Evolutionary conservation across 1,140 invertebrate species (phyloP), one percentile per base, ranked within the genome.

Genomic region (Kradibia gibbosae): DNA sequence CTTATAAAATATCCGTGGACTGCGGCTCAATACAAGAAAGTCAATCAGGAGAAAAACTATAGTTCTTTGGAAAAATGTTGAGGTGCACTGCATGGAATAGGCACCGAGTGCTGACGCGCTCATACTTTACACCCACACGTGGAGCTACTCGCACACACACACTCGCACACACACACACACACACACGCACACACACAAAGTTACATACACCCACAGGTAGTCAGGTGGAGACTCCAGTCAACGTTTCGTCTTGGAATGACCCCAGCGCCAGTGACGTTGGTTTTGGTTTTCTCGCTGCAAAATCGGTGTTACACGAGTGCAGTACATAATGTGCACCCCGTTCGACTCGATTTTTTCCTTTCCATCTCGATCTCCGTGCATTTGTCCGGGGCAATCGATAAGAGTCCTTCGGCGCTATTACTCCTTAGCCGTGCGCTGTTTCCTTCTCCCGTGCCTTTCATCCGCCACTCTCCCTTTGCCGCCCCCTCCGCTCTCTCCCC

Each of bases 351-450:
- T 28, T 76, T 13, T 62, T 65, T 62, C 48, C 53, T 62, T 4
- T 48, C 53, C 2, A 45, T 31, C 15, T 39, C 28, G 25, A 39
- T 57, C n/a, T n/a, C 31, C 11, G 13, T 53, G 62, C 42, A 78
- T 67, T 74, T 74, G 72, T 57, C 34, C 22, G 31, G 25, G 31
- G 53, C 22, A 53, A 73, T 74, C 53, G 34, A 57, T 74, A 48
- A 60, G 25, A 60, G 3, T 10, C 57, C 25, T 60, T 2, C 0
- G 11, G 57, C 57, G 53, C 22, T 11, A 31, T 53, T 71, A 45
- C 25, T 45, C 25, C 15, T 31, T 60, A 13, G 11, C 0, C 31
- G 3, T 28, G 31, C 15, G 57, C n/a, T 3, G 8, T 28, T 8
- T 13, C 57, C 22, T 20, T 55, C 53, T n/a, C 11, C 31, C 2